Evolutionary conservation across 1,140 invertebrate species (phyloP).

Genomic region (Bombus breviceps): DNA sequence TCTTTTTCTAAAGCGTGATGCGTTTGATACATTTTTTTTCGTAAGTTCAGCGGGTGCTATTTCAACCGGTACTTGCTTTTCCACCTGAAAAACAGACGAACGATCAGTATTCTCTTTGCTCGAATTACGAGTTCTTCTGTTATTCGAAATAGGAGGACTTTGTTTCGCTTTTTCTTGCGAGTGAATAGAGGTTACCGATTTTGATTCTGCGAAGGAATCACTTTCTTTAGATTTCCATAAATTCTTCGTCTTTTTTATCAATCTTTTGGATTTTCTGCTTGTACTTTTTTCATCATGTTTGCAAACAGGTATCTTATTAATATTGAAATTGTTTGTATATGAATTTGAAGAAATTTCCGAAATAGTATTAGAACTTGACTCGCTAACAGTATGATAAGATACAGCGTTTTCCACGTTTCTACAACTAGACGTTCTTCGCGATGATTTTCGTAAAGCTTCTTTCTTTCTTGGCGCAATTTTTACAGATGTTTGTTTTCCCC

Average conservation of each 20-base stretch:
- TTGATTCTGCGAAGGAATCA: neutral
- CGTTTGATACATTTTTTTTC: neutral
- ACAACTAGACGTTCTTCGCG: neutral
- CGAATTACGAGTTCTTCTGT: slow-evolving; percentile 9
- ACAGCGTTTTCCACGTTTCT: neutral
- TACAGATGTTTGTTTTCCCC: neutral
- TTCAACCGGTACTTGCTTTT: neutral
- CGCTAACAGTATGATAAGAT: neutral
- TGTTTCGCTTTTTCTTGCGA: neutral
- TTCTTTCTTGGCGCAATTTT: neutral
- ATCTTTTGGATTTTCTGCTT: neutral
- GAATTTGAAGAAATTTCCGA: neutral
- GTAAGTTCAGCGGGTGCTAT: neutral
- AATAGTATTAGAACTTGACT: neutral
- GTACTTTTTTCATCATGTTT: neutral
- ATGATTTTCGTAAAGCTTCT: neutral
- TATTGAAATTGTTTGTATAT: neutral
- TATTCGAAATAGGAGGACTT: neutral
- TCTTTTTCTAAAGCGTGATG: slow-evolving; percentile 6
- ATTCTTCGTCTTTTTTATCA: neutral
- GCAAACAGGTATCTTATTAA: neutral
- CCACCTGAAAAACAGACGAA: slow-evolving; percentile 32
- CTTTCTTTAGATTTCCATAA: neutral
- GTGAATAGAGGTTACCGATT: neutral
- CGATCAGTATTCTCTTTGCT: slow-evolving; percentile 9